Base-by-base conservation (phyloP, 2,113 vertebrate genomes). In the Myiopsitta monachus region DNA sequence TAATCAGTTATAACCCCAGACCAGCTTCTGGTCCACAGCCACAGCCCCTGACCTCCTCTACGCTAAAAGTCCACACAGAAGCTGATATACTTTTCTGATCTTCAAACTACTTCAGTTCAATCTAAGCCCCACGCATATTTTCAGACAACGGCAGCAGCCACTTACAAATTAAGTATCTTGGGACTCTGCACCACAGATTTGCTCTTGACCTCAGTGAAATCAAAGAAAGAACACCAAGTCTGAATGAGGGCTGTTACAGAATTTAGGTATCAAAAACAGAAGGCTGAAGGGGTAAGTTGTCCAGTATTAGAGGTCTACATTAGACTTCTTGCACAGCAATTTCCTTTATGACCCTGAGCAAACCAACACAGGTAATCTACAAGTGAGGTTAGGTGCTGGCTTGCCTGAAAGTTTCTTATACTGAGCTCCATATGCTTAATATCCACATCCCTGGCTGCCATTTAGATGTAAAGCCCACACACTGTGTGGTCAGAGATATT, bases 81-180 rank as follows among this genome's bases (percentile, higher is more conserved):
- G 14, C 26, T 67, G 27, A 39, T 3, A 13, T 2, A 12, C 24
- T 55, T 78, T 74, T 74, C 57, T 72, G 47, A 87, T 41, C 27
- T 63, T 76, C 17, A 36, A 7, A 19, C 47, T 41, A 9, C 49
- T 88, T 61, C 44, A 38, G 22, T 5, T 76, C 33, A 77, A 54
- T 39, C 43, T 38, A 26, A 83, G n/a, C 14, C 30, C 10, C 1
- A 0, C 1, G 1, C 18, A n/a, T 0, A 0, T n/a, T 43, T 63
- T 73, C 63, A 81, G 31, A 61, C 10, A 66, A 64, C 24, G 27
- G 31, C 63, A 80, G 38, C 18, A 72, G 80, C 39, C 27, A 16
- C 36, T 63, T 89, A 18, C 36, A 73, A 76, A 72, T 59, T 24
- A 52, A 63, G 10, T 33, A 36, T 15, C 52, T 33, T 2, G 3